phyloP scores from a whole-genome alignment of 2,797 vertebrate genomes.

The Pantherophis vulpinus region DNA sequence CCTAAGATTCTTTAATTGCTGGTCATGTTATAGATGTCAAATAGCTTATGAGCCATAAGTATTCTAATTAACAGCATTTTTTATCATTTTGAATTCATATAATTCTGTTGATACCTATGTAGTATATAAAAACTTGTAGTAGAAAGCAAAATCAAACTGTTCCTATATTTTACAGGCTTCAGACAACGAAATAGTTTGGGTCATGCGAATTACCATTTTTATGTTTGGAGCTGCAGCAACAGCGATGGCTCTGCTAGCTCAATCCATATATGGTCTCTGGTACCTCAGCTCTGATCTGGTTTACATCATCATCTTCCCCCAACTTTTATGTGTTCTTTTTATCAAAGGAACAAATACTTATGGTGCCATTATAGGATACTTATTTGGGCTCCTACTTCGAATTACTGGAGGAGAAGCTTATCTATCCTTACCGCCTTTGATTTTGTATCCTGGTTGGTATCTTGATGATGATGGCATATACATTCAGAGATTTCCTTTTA shows the following conservation, averaged over 20 bases:
- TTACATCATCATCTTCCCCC: slow-evolving; percentile 98
- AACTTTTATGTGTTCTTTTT: slow-evolving; percentile 92
- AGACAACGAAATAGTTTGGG: slow-evolving; percentile 93
- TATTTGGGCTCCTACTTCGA: slow-evolving; percentile 88
- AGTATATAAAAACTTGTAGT: neutral
- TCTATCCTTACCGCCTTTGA: slow-evolving; percentile 87
- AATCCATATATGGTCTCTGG: slow-evolving; percentile 95
- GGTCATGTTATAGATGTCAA: neutral
- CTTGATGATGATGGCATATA: slow-evolving; percentile 72
- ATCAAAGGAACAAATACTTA: slow-evolving; percentile 96
- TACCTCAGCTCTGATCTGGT: slow-evolving; percentile 97
- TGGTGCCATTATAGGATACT: slow-evolving; percentile 87
- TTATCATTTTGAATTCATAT: neutral
- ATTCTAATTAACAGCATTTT: neutral
- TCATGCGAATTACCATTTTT: slow-evolving; percentile 92
- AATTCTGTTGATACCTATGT: neutral
- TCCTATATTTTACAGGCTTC: slow-evolving; percentile 82
- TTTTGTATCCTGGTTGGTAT: slow-evolving; percentile 91
- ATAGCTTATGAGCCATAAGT: neutral
- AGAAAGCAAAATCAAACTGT: neutral
- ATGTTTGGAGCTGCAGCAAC: slow-evolving; percentile 93
- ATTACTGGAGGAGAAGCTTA: slow-evolving; percentile 94
- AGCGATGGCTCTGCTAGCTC: slow-evolving; percentile 89
- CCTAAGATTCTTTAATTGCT: neutral
- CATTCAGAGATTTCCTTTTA: slow-evolving; percentile 91